These are phyloP conservation scores for Lithophane socia DNA, from an alignment of 2,888 invertebrate genomes.

Conservation along the genomic window DNA sequence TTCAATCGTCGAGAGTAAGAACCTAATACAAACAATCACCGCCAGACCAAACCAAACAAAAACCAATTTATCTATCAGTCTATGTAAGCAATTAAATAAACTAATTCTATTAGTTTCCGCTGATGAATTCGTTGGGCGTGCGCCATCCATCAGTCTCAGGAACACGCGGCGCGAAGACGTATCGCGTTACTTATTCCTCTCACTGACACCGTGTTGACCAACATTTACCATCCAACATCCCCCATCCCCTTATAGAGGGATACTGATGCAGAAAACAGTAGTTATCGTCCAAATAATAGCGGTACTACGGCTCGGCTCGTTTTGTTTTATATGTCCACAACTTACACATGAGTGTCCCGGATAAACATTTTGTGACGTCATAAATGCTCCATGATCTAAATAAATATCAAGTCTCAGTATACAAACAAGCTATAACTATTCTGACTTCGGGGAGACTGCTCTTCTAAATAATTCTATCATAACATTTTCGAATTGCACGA, in stretches of 20 bases:
- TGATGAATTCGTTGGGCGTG: slow-evolving; percentile 70
- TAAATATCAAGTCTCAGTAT: slow-evolving; percentile 15
- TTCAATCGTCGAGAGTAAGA: not conserved
- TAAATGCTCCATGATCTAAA: slow-evolving; percentile 41
- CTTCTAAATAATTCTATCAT: not conserved
- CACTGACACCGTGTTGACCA: slow-evolving; percentile 62
- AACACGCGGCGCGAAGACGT: slow-evolving; percentile 76
- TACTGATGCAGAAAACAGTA: slow-evolving; percentile 27
- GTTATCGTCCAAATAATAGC: slow-evolving; percentile 35
- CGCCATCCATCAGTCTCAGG: slow-evolving; percentile 80
- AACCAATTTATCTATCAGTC: slow-evolving; percentile 41
- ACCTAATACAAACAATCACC: slow-evolving; percentile 11
- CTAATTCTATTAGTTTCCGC: slow-evolving; percentile 58
- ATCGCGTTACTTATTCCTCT: slow-evolving; percentile 64
- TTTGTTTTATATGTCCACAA: slow-evolving; percentile 46
- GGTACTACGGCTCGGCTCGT: slow-evolving; percentile 37
- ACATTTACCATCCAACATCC: slow-evolving; percentile 42
- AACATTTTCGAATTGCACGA: not conserved
- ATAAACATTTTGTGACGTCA: slow-evolving; percentile 46
- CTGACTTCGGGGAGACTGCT: not conserved
- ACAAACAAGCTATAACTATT: not conserved
- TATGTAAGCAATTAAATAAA: slow-evolving; percentile 61
- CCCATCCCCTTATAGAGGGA: slow-evolving; percentile 18
- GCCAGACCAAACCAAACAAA: slow-evolving; percentile 21
- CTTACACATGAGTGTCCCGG: slow-evolving; percentile 25